Base-by-base conservation (phyloP, 2,113 vertebrate genomes). In the Aspidoscelis tigris region DNA sequence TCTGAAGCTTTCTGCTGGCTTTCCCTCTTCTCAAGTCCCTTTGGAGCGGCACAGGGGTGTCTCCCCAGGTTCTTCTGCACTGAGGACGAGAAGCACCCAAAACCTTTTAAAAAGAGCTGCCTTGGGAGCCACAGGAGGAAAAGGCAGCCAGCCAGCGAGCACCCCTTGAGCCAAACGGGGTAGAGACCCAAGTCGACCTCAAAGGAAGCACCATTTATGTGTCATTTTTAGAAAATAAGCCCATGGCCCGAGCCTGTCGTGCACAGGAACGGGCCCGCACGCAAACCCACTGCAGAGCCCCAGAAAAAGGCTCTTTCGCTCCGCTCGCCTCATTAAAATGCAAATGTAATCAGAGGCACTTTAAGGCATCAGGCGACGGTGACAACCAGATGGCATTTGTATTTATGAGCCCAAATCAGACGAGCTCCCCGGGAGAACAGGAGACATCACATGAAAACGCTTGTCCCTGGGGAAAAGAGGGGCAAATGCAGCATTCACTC, bases 301-400 rank as follows among this genome's bases (percentile, higher is more conserved):
- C 53, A 1, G 39, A 47, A 82, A 26, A 70, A n/a, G 41, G 14
- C 55, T 75, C 68, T 72, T 44, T 10, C 8, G 16, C 20, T 33
- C 39, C 76, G 7, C 33, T 53, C 41, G 18, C 53, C 68, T 83
- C 53, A 79, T 73, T 84, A 84, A 78, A 61, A 78, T 79, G 76
- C 76, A 84, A 84, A 84, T 79, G 76, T 65, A 72, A 79, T 79
- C 68, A 50, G 68, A 72, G 66, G 39, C 83, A 78, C 83, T 84
- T 78, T 61, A n/a, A 84, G 66, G 76, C 83, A 44, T 41, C 74
- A 70, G 73, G 58, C 33, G 3, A 41, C 14, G 1, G 21, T 20
- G 47, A 43, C 33, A 78, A 33, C 66, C 83, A 78, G 83, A 72
- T 84, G 83, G 76, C 41, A 6, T 65, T 65, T 10, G n/a, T 72